Base-by-base conservation (phyloP, 2,113 vertebrate species). In the Trematomus loennbergii region DNA sequence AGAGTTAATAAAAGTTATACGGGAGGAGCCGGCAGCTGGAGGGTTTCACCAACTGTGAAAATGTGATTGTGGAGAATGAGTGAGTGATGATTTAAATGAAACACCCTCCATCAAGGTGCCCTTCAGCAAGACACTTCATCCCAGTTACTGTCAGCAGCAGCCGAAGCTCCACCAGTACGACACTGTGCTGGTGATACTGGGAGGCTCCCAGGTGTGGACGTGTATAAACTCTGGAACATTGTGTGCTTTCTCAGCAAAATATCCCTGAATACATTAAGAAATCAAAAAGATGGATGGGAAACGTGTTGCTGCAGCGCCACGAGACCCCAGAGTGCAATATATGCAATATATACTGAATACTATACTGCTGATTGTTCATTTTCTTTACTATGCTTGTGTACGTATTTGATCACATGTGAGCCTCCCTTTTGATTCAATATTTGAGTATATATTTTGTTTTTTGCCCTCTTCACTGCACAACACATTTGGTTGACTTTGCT, bases 201-300 rank as follows among this genome's bases (percentile, higher is more conserved):
- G 67, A 84, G 63, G 63, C 48, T 72, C 69, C 22, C 49, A 62
- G 13, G 36, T 33, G 64, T 53, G 62, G 82, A 57, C 55, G 18
- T 36, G 61, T 25, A 16, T 57, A 76, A 64, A 65, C 52, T 75
- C 64, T 80, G 72, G 73, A 75, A 59, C 49, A 45, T 40, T 33
- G 66, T 52, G 50, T 46, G 81, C 75, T 58, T 40, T 10, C 75
- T 83, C 81, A 81, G 86, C 84, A 68, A 45, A 83, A 71, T 9
- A 9, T 8, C 49, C 12, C 75, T 33, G 81, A 75, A 54, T 57
- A 70, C 16, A 80, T 87, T 20, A 75, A 46, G 72, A 45, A 13
- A 45, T 52, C 52, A 58, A 54, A 55, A 81, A 79, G 83, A 90
- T 74, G 73, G 83, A 90, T 84, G 78, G 61, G 59, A 53, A 1